Conservation (phyloP, 2,888 invertebrate genomes). For the Holacanthella duospinosa region DNA sequence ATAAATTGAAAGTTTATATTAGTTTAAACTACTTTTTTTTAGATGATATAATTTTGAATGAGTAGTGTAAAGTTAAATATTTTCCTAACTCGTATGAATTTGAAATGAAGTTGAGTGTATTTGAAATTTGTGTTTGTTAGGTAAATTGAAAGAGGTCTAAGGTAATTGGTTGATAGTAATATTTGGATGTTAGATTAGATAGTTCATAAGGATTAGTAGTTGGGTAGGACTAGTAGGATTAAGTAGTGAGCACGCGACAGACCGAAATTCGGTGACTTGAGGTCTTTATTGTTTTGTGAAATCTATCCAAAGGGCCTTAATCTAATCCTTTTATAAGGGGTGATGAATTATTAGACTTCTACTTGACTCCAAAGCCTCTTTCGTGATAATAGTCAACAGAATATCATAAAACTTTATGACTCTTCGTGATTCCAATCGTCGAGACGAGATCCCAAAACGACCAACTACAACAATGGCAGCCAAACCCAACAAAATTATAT, state of each 20-base stretch:
- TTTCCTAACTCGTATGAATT: too few species aligned
- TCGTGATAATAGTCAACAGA: constrained; percentile 5
- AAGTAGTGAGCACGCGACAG: not conserved
- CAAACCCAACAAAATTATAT: not conserved
- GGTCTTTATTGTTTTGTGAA: not conserved
- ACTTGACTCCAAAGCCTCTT: not conserved
- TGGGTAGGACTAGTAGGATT: not conserved
- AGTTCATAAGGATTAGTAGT: not conserved
- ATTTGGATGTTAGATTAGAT: not conserved
- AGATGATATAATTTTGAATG: too few species aligned
- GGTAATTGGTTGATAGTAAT: too few species aligned
- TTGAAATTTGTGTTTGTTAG: too few species aligned
- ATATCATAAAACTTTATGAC: constrained; percentile 23
- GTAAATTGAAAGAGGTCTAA: too few species aligned
- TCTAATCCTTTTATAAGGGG: constrained; percentile 7
- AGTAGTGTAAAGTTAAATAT: too few species aligned
- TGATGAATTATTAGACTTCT: not conserved
- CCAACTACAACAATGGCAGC: not conserved
- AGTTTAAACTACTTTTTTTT: too few species aligned
- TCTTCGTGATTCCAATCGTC: constrained; percentile 25
- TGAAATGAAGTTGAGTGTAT: too few species aligned
- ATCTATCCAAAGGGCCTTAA: not conserved
- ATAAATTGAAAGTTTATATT: too few species aligned
- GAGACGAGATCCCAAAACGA: constrained; percentile 15
- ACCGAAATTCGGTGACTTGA: not conserved